phyloP scores from a whole-genome alignment of 2,888 invertebrate species.

The Rhagium mordax region DNA sequence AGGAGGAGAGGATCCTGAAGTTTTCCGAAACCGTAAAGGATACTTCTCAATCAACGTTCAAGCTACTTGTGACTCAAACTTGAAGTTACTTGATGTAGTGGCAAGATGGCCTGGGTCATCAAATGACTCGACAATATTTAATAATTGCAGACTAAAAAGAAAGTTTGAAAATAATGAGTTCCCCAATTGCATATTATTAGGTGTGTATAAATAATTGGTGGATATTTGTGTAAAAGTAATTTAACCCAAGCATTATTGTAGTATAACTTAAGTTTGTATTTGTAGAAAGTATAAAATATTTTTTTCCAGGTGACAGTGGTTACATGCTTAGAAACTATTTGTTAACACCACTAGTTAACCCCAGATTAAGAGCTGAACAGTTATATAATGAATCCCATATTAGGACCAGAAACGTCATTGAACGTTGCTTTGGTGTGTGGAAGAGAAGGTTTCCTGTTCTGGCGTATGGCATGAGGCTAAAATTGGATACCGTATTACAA shows the following conservation, averaged over 20 bases:
- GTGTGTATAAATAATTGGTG: too few relatives aligned
- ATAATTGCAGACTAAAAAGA: neutral
- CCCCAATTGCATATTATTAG: neutral
- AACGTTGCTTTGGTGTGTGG: too few relatives aligned
- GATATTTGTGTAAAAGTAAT: too few relatives aligned
- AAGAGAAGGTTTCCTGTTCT: neutral
- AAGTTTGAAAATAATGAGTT: neutral
- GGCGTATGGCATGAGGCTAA: neutral
- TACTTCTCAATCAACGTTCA: neutral
- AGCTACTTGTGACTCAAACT: neutral
- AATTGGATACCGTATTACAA: neutral
- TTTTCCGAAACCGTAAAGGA: slow-evolving; percentile 5
- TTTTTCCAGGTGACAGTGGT: neutral
- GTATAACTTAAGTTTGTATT: too few relatives aligned
- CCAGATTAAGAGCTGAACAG: too few relatives aligned
- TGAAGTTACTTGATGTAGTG: neutral
- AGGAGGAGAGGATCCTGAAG: neutral
- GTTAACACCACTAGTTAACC: neutral
- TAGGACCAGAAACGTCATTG: too few relatives aligned
- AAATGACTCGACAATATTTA: slow-evolving; percentile 6
- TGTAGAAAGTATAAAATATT: too few relatives aligned
- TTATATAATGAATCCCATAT: too few relatives aligned
- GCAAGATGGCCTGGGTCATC: neutral
- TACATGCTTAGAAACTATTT: neutral
- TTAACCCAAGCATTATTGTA: too few relatives aligned